Evolutionary conservation across 2,113 vertebrate species (phyloP), one percentile per base, ranked within the genome.

Genomic region (Microcebus ravelobensis): DNA sequence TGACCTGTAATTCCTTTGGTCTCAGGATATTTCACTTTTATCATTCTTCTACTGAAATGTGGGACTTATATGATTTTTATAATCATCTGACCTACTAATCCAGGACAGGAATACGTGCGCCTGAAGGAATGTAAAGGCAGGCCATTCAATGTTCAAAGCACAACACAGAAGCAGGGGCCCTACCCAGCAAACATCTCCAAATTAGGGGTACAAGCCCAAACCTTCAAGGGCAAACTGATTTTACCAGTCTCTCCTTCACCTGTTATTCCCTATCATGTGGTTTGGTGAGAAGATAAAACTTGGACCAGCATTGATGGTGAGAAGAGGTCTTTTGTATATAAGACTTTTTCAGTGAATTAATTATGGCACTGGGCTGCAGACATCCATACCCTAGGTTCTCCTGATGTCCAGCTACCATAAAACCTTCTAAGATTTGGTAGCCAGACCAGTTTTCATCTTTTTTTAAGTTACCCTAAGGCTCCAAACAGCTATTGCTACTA

Each of bases 381-480:
- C 9, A 73, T 39, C 70, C n/a, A 88, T 65, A 55, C 20, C 67
- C 90, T 34, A 80, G 67, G 67, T 55, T 76, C 61, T 55, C 83
- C 68, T 83, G 39, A 65, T 83, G 61, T 63, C 77, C 42, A 68
- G 68, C 15, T 36, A 89, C 57, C 74, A 84, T 55, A 93, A 97
- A 86, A 92, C 34, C 39, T 70, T 65, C 13, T 14, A 91, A 68
- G 65, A 80, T 67, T 76, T 79, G 74, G 36, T 31, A 74, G 63
- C 74, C 73, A 83, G 63, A 73, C 48, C 55, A 81, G 36, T 74
- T 76, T 88, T 80, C 79, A 86, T 88, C 82, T 87, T 94, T 31
- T 73, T 84, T 92, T 73, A 92, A 96, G 87, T 91, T 81, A 83
- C n/a, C 36, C 55, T 55, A 57, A 84, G 74, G 83, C 48, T 96